These are phyloP conservation scores for Semnopithecus entellus DNA, from an alignment of 2,113 vertebrate genomes.

Conservation along the genomic window DNA sequence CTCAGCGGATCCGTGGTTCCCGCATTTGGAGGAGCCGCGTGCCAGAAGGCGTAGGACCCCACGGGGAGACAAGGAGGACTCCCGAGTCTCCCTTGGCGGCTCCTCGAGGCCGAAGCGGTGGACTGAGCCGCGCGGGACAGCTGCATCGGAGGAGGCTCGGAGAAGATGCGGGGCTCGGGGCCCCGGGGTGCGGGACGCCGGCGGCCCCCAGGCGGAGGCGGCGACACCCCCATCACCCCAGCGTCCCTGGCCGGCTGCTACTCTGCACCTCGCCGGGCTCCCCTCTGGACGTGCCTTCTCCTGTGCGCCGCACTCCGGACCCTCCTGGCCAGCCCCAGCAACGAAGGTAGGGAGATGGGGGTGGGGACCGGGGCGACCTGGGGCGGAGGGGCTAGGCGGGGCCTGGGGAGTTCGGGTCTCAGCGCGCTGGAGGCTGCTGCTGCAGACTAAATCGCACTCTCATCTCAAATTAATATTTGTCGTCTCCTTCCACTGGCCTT, in stretches of 20 bases:
- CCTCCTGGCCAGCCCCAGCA: conserved; percentile 82
- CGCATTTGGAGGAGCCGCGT: not conserved
- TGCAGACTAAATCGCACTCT: not conserved
- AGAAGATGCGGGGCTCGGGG: conserved; percentile 72
- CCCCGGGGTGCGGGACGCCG: conserved; percentile 57
- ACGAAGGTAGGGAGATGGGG: conserved; percentile 78
- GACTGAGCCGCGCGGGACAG: not conserved
- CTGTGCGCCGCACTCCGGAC: conserved; percentile 81
- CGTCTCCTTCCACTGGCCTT: not conserved
- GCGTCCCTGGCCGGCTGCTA: conserved; percentile 63
- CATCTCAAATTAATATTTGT: fast-evolving
- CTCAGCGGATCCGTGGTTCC: not conserved
- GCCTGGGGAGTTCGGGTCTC: not conserved
- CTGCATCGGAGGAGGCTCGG: not conserved
- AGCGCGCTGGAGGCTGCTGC: not conserved
- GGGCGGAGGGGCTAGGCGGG: conserved; percentile 42
- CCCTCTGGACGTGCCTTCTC: conserved; percentile 77
- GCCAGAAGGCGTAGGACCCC: not conserved
- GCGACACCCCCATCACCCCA: not conserved
- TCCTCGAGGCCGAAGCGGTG: not conserved
- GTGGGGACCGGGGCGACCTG: not conserved
- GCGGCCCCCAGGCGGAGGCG: conserved; percentile 7
- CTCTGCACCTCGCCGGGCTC: conserved; percentile 42
- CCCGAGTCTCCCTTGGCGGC: not conserved
- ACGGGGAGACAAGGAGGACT: not conserved